These are phyloP conservation scores for Enteromius paludinosus DNA, from an alignment of 2,797 vertebrate genomes.

Conservation along the genomic window DNA sequence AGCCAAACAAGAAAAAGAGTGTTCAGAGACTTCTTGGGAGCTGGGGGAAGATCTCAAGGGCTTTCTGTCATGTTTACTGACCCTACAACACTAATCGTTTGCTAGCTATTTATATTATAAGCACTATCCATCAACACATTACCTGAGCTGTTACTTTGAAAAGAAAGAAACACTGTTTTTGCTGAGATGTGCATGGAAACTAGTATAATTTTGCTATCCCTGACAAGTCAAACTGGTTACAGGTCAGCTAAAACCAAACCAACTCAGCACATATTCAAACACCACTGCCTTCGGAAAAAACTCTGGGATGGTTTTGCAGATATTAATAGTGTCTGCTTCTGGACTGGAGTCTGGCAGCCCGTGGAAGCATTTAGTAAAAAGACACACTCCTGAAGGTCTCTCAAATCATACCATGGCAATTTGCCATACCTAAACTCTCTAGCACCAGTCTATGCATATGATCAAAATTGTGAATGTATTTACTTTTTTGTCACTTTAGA, in stretches of 20 bases:
- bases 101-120: slow-evolving; percentile 54
- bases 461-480: slow-evolving; percentile 63
- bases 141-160: neutral
- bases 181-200: neutral
- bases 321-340: neutral
- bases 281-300: slow-evolving; percentile 59
- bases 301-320: slow-evolving; percentile 26
- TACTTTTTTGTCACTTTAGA: slow-evolving; percentile 63
- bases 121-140: neutral
- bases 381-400: neutral
- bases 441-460: slow-evolving; percentile 30
- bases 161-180: neutral
- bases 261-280: slow-evolving; percentile 60
- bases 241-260: slow-evolving; percentile 66
- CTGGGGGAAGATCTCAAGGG: slow-evolving; percentile 63
- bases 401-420: neutral
- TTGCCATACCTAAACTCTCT: neutral
- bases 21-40: slow-evolving; percentile 58
- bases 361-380: neutral
- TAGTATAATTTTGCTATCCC: neutral
- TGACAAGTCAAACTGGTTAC: slow-evolving; percentile 60
- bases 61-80: slow-evolving; percentile 66
- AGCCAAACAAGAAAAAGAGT: slow-evolving; percentile 67
- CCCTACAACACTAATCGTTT: slow-evolving; percentile 61
- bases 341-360: neutral